Conservation (phyloP, 2,888 invertebrate species). For the Balanococcus diminutus region DNA sequence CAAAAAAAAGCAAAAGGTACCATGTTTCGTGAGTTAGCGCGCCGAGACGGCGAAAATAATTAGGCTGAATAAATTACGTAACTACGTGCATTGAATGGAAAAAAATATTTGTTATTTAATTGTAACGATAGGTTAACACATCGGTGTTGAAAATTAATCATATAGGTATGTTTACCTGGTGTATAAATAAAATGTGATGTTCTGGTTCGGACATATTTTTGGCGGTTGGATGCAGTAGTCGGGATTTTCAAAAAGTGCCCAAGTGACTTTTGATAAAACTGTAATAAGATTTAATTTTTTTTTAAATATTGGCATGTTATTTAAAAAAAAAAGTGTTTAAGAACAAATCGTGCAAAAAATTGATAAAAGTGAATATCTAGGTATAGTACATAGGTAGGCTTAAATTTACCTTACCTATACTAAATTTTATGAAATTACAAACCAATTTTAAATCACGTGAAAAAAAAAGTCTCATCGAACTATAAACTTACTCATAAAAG, state of each 20-base stretch:
- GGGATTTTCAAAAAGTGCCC: slow-evolving; percentile 3
- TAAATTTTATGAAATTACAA: background rate
- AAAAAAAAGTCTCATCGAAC: background rate
- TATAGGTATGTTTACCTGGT: slow-evolving; percentile 64
- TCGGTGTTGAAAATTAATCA: background rate
- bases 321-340: background rate
- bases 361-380: background rate
- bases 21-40: slow-evolving; percentile 26
- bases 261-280: background rate
- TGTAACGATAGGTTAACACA: slow-evolving; percentile 36
- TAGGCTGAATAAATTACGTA: slow-evolving; percentile 45
- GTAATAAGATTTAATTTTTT: background rate
- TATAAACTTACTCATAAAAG: background rate
- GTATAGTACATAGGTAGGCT: too few species aligned
- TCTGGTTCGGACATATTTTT: slow-evolving; percentile 66
- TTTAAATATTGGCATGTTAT: background rate
- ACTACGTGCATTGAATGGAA: slow-evolving; percentile 44
- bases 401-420: too few species aligned
- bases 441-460: background rate
- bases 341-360: background rate
- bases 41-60: slow-evolving; percentile 41
- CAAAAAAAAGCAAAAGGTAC: background rate
- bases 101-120: slow-evolving; percentile 41
- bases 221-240: slow-evolving; percentile 57
- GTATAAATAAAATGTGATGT: slow-evolving; percentile 70